A percentile compares a stretch with the other conserved stretches of the same genome.
These are phyloP conservation scores for Serinus canaria DNA, from an alignment of 2,113 vertebrate genomes.

Conservation along the genomic window DNA sequence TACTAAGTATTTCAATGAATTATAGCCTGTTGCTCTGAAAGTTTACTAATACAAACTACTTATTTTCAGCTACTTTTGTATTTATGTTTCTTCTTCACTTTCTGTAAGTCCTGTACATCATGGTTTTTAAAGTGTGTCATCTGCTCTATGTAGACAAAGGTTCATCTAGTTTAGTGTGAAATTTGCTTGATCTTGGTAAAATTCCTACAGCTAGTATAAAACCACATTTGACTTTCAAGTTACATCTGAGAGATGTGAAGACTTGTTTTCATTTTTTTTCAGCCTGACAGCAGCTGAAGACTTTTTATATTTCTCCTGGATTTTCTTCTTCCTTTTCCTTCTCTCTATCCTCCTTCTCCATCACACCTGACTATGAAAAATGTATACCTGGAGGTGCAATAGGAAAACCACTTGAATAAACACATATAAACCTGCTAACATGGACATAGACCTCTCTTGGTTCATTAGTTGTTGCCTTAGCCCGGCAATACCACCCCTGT, in stretches of 20 bases:
- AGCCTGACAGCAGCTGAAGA: neutral
- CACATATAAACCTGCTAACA: neutral
- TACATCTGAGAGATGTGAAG: neutral
- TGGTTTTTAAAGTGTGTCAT: neutral
- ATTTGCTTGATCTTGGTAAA: neutral
- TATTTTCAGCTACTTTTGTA: neutral
- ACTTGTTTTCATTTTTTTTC: neutral
- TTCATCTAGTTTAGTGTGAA: neutral
- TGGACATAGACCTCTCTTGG: neutral
- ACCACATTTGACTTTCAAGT: neutral
- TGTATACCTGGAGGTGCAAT: too few species aligned
- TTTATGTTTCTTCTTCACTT: neutral
- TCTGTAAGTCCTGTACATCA: neutral
- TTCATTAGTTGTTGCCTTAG: neutral
- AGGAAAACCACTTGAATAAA: neutral
- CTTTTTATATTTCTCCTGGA: neutral
- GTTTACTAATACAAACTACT: neutral
- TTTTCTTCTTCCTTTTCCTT: neutral
- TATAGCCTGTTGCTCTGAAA: neutral
- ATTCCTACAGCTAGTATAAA: neutral
- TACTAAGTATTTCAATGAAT: neutral
- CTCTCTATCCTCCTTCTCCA: neutral
- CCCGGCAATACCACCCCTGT: neutral
- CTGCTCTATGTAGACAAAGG: neutral
- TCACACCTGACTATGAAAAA: neutral